Conservation (phyloP, 2,113 vertebrate genomes). For the Oenanthe melanoleuca region DNA sequence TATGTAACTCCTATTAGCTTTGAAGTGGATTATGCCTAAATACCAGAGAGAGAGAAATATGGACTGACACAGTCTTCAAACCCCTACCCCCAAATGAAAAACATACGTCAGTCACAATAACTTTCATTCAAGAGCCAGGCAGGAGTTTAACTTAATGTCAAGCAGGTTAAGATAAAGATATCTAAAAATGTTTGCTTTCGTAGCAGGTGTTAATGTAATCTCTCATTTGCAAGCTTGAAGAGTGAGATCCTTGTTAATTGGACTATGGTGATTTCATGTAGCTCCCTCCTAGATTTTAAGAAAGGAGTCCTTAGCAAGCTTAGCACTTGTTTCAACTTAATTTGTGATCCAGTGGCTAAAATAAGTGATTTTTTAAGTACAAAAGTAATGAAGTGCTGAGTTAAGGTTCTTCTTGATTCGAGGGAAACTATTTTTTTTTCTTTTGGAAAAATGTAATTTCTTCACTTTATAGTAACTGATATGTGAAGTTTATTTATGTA, state of each 20-base stretch:
- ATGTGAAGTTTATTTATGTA: background rate
- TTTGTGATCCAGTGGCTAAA: background rate
- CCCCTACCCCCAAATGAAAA: background rate
- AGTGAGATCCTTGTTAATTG: conserved; percentile 71
- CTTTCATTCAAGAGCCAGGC: conserved; percentile 24
- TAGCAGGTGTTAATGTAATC: conserved; percentile 66
- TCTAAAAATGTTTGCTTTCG: conserved; percentile 69
- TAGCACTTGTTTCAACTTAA: background rate
- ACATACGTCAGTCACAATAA: conserved; percentile 18
- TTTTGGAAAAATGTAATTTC: background rate
- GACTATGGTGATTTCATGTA: conserved; percentile 61
- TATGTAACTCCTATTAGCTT: conserved; percentile 14
- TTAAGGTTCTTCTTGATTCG: background rate
- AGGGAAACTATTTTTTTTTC: background rate
- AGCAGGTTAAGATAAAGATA: conserved; percentile 71
- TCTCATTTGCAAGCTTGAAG: conserved; percentile 69
- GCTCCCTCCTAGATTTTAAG: background rate
- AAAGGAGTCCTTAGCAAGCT: conserved; percentile 9
- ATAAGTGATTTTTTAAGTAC: background rate
- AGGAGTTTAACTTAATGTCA: conserved; percentile 44
- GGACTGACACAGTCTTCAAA: background rate
- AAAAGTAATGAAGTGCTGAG: background rate
- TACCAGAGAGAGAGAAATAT: background rate
- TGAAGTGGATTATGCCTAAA: conserved; percentile 41
- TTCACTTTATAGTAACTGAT: background rate